phyloP scores from a whole-genome alignment of 2,888 invertebrate genomes.

The Tachina lurida region DNA sequence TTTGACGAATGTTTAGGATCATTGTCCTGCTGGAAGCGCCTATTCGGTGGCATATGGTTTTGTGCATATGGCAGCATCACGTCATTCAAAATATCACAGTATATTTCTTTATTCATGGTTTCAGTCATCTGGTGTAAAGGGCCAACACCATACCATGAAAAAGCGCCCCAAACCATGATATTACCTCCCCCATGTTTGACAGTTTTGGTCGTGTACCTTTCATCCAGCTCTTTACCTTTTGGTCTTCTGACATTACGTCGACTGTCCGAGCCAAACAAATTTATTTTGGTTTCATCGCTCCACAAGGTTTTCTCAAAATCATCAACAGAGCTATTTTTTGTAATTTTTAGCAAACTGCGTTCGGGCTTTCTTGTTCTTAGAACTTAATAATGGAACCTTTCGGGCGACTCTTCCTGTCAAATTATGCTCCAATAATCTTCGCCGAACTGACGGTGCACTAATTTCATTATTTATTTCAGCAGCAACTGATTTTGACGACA shows the following conservation, averaged over 20 bases:
- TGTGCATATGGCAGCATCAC: slow-evolving; percentile 22
- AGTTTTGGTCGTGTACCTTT: background rate
- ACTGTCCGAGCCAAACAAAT: too few species aligned
- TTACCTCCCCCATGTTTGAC: slow-evolving; percentile 19
- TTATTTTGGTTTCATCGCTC: background rate
- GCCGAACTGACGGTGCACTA: too few species aligned
- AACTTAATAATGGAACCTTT: slow-evolving; percentile 4
- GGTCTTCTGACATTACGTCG: background rate
- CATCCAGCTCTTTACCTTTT: background rate
- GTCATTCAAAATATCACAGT: slow-evolving; percentile 25
- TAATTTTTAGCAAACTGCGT: slow-evolving; percentile 3
- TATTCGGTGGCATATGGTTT: slow-evolving; percentile 14
- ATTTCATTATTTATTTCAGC: too few species aligned
- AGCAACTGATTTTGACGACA: too few species aligned
- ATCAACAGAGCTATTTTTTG: background rate
- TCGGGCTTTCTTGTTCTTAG: slow-evolving; percentile 14
- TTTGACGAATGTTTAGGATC: slow-evolving; percentile 21
- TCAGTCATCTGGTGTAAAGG: slow-evolving; percentile 47
- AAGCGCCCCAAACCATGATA: slow-evolving; percentile 54
- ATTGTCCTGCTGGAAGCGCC: slow-evolving; percentile 12
- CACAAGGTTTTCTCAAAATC: slow-evolving; percentile 20
- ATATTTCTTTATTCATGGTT: slow-evolving; percentile 41
- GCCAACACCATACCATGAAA: slow-evolving; percentile 58
- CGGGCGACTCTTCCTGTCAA: slow-evolving; percentile 4
- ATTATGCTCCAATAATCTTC: background rate